phyloP scores from a whole-genome alignment of 2,888 invertebrate species.

The Epinotia bilunana region DNA sequence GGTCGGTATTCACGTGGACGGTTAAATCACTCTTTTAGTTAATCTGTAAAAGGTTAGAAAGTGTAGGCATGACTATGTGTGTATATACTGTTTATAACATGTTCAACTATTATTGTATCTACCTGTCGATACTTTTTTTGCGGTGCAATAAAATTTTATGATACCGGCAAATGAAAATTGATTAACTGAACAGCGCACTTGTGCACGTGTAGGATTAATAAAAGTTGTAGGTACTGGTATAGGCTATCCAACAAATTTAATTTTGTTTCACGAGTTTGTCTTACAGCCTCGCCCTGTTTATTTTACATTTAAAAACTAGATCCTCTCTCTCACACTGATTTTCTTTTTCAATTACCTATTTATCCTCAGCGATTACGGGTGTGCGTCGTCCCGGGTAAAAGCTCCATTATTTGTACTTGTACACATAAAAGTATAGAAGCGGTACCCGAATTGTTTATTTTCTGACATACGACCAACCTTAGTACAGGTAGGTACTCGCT shows the following conservation, averaged over 20 bases:
- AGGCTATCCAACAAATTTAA: background rate
- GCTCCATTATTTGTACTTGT: background rate
- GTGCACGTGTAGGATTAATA: background rate
- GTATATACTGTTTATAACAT: too few species aligned
- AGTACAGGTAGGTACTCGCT: too few species aligned
- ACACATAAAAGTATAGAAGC: background rate
- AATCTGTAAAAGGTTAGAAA: background rate
- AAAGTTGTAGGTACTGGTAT: background rate
- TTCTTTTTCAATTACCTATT: background rate
- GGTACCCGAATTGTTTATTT: background rate
- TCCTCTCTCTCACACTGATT: background rate
- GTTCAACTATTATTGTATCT: background rate
- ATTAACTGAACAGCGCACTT: background rate
- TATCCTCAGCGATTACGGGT: background rate
- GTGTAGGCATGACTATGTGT: background rate
- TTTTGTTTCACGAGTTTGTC: background rate
- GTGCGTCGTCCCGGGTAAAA: background rate
- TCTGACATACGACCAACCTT: background rate
- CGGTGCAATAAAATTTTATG: background rate
- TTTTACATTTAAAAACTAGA: background rate
- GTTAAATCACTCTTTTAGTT: background rate
- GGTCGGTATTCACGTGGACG: background rate
- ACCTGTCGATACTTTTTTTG: conserved; percentile 7
- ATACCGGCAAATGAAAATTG: background rate
- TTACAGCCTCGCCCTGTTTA: background rate